phyloP scores from a whole-genome alignment of 2,797 vertebrate genomes.

The Muscicapa striata region DNA sequence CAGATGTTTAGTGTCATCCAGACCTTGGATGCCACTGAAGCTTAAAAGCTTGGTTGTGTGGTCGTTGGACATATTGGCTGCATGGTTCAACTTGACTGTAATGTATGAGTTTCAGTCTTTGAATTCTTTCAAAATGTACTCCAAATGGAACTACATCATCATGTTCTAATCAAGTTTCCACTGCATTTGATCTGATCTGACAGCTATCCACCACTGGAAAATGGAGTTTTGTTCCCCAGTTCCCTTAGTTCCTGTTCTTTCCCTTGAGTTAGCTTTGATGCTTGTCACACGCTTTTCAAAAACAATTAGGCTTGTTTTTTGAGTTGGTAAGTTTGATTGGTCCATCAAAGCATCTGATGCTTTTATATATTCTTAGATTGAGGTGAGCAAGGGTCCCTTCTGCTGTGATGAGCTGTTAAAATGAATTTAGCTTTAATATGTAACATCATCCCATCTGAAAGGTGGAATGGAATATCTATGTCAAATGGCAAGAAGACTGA shows the following conservation, averaged over 20 bases:
- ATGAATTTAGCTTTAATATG: background rate
- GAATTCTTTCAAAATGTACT: background rate
- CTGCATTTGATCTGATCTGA: background rate
- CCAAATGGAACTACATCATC: background rate
- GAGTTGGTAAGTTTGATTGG: background rate
- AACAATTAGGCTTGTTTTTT: background rate
- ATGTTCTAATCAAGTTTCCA: background rate
- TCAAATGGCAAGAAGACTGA: background rate
- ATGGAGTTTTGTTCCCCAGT: background rate
- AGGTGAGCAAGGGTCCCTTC: background rate
- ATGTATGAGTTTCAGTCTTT: background rate
- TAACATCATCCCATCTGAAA: background rate
- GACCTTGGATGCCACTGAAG: background rate
- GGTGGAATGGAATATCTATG: background rate
- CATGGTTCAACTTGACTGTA: background rate
- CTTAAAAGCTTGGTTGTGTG: background rate
- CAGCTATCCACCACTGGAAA: background rate
- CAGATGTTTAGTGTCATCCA: background rate
- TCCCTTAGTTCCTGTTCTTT: background rate
- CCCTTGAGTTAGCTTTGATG: background rate
- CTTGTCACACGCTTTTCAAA: background rate
- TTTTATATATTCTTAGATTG: background rate
- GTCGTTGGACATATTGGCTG: background rate
- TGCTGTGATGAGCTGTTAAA: background rate
- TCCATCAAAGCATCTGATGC: background rate